Percentiles rank a stretch among this genome's conserved stretches.
Evolutionary conservation across 1,140 invertebrate genomes (phyloP).

Genomic region (Frieseomelitta varia): DNA sequence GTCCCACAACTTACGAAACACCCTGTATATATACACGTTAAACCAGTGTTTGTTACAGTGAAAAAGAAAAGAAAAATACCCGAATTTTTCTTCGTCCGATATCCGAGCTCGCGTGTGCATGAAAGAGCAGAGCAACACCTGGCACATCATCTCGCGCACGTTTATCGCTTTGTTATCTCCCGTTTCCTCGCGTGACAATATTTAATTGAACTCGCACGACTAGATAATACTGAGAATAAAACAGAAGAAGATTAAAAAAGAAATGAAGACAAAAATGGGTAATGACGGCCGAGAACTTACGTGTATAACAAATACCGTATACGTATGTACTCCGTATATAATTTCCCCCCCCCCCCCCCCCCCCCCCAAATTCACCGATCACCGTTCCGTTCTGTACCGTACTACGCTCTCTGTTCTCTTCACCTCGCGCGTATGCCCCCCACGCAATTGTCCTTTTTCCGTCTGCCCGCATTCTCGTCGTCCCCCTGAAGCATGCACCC

Average conservation of each 20-base stretch:
- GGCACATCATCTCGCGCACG: slow-evolving; percentile 21
- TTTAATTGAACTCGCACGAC: slow-evolving; percentile 80
- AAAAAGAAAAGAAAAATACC: not conserved
- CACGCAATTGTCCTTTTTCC: slow-evolving; percentile 39
- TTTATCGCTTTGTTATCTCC: slow-evolving; percentile 17
- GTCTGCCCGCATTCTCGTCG: slow-evolving; percentile 29
- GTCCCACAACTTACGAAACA: too few species aligned
- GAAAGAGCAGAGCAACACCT: not conserved
- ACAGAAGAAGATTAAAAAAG: slow-evolving; percentile 51
- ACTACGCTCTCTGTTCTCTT: slow-evolving; percentile 10
- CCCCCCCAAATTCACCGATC: too few species aligned
- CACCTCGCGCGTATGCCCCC: slow-evolving; percentile 25
- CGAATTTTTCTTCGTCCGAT: not conserved
- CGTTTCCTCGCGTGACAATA: slow-evolving; percentile 64
- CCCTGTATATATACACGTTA: not conserved
- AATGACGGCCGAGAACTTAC: not conserved
- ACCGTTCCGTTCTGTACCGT: not conserved
- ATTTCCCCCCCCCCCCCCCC: too few species aligned
- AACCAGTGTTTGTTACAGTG: not conserved
- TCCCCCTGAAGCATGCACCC: slow-evolving; percentile 6
- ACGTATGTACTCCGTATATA: too few species aligned
- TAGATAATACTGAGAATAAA: slow-evolving; percentile 82
- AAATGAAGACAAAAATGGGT: slow-evolving; percentile 51
- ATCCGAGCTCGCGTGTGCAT: not conserved
- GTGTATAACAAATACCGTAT: not conserved